Base-by-base conservation (phyloP, 2,888 invertebrate species). In the Ornithoptera priamus region DNA sequence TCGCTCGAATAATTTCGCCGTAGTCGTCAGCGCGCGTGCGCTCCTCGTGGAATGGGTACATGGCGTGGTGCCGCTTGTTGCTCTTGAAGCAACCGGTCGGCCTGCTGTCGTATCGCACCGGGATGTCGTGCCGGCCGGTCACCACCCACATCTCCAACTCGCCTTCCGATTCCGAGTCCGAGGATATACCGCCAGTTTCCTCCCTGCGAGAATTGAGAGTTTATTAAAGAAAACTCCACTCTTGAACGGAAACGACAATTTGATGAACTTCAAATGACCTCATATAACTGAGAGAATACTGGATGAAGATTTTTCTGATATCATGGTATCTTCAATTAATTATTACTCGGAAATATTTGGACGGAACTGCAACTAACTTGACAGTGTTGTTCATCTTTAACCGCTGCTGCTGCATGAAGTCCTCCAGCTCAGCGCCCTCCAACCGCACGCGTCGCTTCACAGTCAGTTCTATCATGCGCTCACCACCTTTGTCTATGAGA, bases 31-130 rank as follows among this genome's bases (percentile, higher is more conserved):
- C 95, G 84, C 97, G 95, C 42, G 98, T 94, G 82, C 98, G 96
- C 72, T 99, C 98, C 85, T 99, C 99, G 62, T 96, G 95, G 83
- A 96, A 97, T 1, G 99, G 99, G 89, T 97, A 99, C 97, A 99
- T 99, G 0, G 99, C 99, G 86, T 98, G 97, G 78, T 98, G 97
- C 69, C 98, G 97, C 89, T 98, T 68, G 97, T 97, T 75, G 93
- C 94, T 76, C 95, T 94, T 83, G 86, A 92, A 92, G 83, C 87
- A 91, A 67, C 90, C 90, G 0, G 77, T 68, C n/a, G 88, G 80
- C 87, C 94, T 76, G 88, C 94, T 62, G 94, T 95, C 90, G 71
- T 95, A 95, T 39, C 97, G 95, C n/a, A 97, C 97, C 57, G 96
- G 96, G 78, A 97, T 95, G 87, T 99, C 98, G 85, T 99, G 98